These are phyloP conservation scores for Aphodius sticticus DNA, from an alignment of 2,888 invertebrate species.

Conservation along the genomic window DNA sequence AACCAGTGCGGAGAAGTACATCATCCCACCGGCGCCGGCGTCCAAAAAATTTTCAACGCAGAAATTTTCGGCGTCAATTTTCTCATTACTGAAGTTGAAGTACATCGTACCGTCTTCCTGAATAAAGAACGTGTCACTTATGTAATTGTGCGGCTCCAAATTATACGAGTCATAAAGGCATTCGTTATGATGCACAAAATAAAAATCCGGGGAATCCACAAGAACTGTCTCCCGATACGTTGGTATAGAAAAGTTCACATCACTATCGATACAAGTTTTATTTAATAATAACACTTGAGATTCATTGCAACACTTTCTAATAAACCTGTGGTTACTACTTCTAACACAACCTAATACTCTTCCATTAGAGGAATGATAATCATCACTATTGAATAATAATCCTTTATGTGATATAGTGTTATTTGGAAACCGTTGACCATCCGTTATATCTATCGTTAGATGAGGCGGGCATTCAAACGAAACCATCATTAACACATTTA, in stretches of 20 bases:
- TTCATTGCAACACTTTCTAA: conserved; percentile 27
- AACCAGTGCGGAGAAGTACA: not conserved
- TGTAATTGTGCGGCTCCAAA: conserved; percentile 5
- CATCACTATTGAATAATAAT: conserved; percentile 8
- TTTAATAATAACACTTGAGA: conserved; percentile 11
- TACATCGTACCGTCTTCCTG: conserved; percentile 23
- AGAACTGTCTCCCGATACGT: conserved; percentile 8
- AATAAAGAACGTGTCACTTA: conserved; percentile 20
- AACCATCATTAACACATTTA: not conserved
- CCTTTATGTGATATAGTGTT: conserved; percentile 22
- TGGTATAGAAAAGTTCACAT: not conserved
- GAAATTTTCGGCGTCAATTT: not conserved
- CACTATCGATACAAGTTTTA: conserved; percentile 16
- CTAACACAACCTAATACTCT: conserved; percentile 27
- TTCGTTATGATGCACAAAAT: not conserved
- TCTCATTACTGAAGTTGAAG: not conserved
- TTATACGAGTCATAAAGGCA: not conserved
- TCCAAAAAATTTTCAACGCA: conserved; percentile 24
- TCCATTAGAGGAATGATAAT: conserved; percentile 17
- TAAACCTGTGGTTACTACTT: conserved; percentile 7
- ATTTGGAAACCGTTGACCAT: conserved; percentile 8
- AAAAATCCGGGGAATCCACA: conserved; percentile 13
- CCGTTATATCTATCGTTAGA: conserved; percentile 14
- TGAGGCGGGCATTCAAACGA: conserved; percentile 14
- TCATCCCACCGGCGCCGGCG: not conserved